Evolutionary conservation across 2,888 invertebrate genomes (phyloP).

Genomic region (Alviniconcha strummeri): DNA sequence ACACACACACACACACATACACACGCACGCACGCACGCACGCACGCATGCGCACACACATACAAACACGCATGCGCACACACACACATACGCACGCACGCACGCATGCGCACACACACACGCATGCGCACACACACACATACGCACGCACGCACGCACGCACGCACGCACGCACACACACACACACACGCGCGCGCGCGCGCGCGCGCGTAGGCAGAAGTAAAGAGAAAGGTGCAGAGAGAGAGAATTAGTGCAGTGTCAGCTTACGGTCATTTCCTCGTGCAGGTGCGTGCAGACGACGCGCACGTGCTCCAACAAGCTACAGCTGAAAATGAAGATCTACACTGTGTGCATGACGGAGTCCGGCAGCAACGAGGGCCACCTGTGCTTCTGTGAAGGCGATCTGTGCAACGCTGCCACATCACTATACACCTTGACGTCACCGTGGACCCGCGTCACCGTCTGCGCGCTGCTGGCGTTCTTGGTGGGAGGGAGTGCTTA

Average conservation of each 20-base stretch:
- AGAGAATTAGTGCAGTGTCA: neutral
- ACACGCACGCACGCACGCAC: neutral
- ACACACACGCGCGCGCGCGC: too few species aligned
- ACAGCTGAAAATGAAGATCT: slow-evolving; percentile 54
- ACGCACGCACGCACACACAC: neutral
- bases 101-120: too few species aligned
- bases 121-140: too few species aligned
- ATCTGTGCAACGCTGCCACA: slow-evolving; percentile 55
- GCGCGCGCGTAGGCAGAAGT: neutral
- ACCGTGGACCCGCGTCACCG: slow-evolving; percentile 6
- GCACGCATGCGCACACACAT: neutral
- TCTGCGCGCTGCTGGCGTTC: neutral
- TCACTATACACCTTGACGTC: neutral
- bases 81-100: neutral
- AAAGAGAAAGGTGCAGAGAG: neutral
- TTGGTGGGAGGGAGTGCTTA: too few species aligned
- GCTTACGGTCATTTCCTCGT: neutral
- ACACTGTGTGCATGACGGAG: slow-evolving; percentile 66
- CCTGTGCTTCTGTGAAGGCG: slow-evolving; percentile 64
- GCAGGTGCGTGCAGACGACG: slow-evolving; percentile 55
- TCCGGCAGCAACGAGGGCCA: slow-evolving; percentile 60
- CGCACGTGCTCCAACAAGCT: slow-evolving; percentile 61
- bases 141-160: neutral
- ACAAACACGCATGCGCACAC: neutral
- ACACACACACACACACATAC: too few species aligned